Evolutionary conservation across 2,888 invertebrate genomes (phyloP).

Genomic region (Conistra vaccinii): DNA sequence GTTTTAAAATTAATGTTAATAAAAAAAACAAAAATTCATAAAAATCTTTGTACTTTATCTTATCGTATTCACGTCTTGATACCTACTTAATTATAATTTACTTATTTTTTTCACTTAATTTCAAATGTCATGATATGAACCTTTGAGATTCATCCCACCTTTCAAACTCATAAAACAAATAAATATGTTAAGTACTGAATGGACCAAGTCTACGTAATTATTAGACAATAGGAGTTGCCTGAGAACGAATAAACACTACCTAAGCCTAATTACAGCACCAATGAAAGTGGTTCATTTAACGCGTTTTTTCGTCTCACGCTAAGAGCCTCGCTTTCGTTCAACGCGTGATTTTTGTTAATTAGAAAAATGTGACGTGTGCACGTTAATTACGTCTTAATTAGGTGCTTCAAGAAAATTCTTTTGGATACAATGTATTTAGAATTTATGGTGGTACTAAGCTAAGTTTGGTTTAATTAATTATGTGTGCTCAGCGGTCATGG

Average conservation of each 20-base stretch:
- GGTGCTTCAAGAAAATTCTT: slow-evolving; percentile 35
- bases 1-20: not conserved
- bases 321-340: slow-evolving; percentile 51
- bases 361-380: slow-evolving; percentile 42
- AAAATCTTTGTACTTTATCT: not conserved
- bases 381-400: slow-evolving; percentile 50
- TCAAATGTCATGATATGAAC: too few species aligned
- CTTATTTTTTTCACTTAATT: not conserved
- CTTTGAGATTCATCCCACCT: too few species aligned
- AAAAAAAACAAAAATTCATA: too few species aligned
- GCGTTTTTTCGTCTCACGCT: slow-evolving; percentile 36
- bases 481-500: not conserved
- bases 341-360: slow-evolving; percentile 58
- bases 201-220: slow-evolving; percentile 1
- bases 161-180: not conserved
- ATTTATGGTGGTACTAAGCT: slow-evolving; percentile 9
- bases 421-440: slow-evolving; percentile 15
- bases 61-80: too few species aligned
- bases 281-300: slow-evolving; percentile 50
- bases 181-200: slow-evolving; percentile 2
- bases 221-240: slow-evolving; percentile 27
- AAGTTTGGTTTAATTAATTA: slow-evolving; percentile 5
- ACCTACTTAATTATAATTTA: not conserved
- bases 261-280: slow-evolving; percentile 31
- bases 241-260: slow-evolving; percentile 39